Evolutionary conservation across 35 echinoderm and acorn worm species (phyloP).

Genomic region (Strongylocentrotus purpuratus): DNA sequence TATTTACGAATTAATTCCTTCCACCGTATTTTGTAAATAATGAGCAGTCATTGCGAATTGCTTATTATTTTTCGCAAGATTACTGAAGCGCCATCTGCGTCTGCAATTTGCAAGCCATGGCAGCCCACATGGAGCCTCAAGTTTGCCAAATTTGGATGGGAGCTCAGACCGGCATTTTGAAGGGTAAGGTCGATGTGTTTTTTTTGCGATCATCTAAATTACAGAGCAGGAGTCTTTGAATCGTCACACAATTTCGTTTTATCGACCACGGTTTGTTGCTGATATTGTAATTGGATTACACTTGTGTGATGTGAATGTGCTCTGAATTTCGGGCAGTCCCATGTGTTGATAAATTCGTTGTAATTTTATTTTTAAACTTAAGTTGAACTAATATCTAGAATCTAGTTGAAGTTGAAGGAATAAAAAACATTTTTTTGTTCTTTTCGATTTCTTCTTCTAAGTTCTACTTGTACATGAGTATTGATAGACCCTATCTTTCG

Average conservation of each 20-base stretch:
- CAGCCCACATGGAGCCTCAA: conserved; percentile 25
- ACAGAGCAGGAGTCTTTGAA: no score
- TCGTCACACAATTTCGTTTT: neutral
- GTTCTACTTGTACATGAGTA: no score
- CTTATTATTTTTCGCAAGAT: no score
- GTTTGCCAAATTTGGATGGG: conserved; percentile 21
- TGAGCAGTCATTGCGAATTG: neutral
- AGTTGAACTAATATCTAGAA: no score
- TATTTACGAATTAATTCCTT: neutral
- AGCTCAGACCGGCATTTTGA: conserved; percentile 23
- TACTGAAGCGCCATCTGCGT: neutral
- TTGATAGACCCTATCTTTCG: no score
- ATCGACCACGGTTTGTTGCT: neutral
- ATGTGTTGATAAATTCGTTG: neutral
- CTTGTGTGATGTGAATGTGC: neutral
- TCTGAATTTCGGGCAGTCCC: neutral
- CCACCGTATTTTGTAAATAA: neutral
- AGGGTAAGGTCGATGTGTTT: neutral
- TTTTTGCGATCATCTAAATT: neutral
- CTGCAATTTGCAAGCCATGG: neutral
- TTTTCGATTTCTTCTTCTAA: no score
- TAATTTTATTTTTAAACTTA: neutral
- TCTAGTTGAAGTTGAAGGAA: no score
- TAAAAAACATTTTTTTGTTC: no score
- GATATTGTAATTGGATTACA: neutral